Evolutionary conservation across 2,797 vertebrate species (phyloP), one percentile per base, ranked within the genome.

Genomic region (Falco cherrug): DNA sequence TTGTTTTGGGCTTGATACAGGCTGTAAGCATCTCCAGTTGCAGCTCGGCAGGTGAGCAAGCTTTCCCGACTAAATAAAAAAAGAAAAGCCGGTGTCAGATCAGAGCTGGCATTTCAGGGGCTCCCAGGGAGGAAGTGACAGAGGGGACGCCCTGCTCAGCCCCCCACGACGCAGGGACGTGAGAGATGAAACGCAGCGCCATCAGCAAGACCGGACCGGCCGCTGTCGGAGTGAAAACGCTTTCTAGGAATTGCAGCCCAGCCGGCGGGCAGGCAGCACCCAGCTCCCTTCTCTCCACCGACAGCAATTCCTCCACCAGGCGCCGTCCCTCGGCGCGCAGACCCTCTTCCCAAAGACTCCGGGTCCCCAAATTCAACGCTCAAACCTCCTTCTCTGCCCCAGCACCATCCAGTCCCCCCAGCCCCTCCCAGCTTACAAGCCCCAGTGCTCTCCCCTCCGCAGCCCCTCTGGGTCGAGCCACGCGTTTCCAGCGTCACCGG

Each of bases 171-270:
- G 2, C n/a, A 25, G 25, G n/a, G 43, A n/a, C 6, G 4, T 6
- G 7, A 12, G 41, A 33, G 43, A 59, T 2, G 11, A 59, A 51
- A 41, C 1, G 3, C 60, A 29, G 61, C 53, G 3, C 3, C 13
- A 10, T 6, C n/a, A 45, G 65, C 35, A 4, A 31, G 33, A 10
- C 2, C 0, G 0, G 45, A 10, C 35, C 0, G 5, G 74, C 35
- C 2, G 9, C 50, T 1, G 61, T 9, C 2, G 83, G 61, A 25
- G 43, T 14, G 18, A 57, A 68, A 76, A 63, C 0, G 20, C 11
- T 54, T 25, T 64, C 79, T n/a, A 59, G 70, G 84, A 68, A 77
- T 21, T 43, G 43, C 43, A 43, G 43, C 43, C 43, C 16, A 43
- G 43, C 43, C 43, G 7, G 43, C 43, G 16, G 43, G 17, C 43